These are phyloP conservation scores for Thunnus albacares DNA, from an alignment of 2,797 vertebrate species.

Conservation along the genomic window DNA sequence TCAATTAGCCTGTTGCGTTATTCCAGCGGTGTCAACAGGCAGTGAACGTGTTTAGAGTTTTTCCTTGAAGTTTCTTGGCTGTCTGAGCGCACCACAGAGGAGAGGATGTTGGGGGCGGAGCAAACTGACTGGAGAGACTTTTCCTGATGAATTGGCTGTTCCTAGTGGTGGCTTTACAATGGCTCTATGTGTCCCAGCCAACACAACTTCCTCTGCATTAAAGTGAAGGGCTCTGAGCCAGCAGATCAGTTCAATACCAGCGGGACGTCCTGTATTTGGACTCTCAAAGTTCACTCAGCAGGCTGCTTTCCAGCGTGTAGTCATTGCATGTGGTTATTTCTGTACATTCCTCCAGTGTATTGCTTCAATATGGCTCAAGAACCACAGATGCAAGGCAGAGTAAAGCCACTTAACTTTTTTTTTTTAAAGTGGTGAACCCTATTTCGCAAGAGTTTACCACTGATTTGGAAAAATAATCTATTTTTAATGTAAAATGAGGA, in stretches of 20 bases:
- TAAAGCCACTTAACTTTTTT: neutral
- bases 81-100: conserved; percentile 39
- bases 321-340: conserved; percentile 1
- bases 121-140: conserved; percentile 41
- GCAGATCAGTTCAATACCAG: conserved; percentile 29
- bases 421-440: neutral
- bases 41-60: conserved; percentile 18
- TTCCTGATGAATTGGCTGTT: conserved; percentile 69
- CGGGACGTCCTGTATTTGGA: conserved; percentile 33
- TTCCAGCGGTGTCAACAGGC: conserved; percentile 34
- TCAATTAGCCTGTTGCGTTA: neutral
- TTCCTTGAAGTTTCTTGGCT: conserved; percentile 70
- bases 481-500: neutral
- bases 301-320: conserved; percentile 12
- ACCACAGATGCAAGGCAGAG: neutral
- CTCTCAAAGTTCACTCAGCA: conserved; percentile 4
- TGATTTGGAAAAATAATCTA: neutral
- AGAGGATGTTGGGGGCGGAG: conserved; percentile 82
- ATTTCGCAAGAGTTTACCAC: neutral
- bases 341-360: conserved; percentile 3
- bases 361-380: conserved; percentile 13
- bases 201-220: conserved; percentile 66
- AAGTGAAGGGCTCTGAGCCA: conserved; percentile 27
- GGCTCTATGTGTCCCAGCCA: conserved; percentile 68
- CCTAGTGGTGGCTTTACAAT: conserved; percentile 66